Conservation (phyloP, 2,888 invertebrate genomes). For the Eilema caniola region DNA sequence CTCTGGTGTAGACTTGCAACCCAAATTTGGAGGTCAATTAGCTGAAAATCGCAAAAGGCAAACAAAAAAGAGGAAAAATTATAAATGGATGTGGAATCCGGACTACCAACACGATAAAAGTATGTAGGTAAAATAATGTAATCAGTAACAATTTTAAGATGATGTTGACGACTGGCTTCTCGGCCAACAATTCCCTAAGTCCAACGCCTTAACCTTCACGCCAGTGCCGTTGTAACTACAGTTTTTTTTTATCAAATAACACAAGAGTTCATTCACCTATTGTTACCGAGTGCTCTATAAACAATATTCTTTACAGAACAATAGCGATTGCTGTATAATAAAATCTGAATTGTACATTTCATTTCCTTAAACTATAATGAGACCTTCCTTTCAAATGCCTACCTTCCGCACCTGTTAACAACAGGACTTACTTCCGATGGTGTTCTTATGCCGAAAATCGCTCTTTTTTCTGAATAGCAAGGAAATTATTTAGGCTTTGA, state of each 20-base stretch:
- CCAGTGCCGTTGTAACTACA: neutral
- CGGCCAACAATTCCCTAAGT: neutral
- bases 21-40: no score
- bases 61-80: no score
- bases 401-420: conserved; percentile 4
- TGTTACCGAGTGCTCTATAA: neutral
- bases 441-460: neutral
- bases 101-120: no score
- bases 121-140: no score
- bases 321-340: neutral
- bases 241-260: conserved; percentile 4
- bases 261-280: conserved; percentile 1
- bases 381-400: conserved; percentile 1
- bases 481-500: neutral
- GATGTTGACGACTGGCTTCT: no score
- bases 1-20: no score
- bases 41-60: no score
- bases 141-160: no score
- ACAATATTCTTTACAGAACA: conserved; percentile 2
- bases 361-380: conserved; percentile 1
- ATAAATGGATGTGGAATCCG: no score
- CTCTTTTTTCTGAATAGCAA: no score
- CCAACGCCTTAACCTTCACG: neutral
- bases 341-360: neutral
- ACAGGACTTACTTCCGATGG: neutral